A percentile compares a stretch with the other conserved stretches of the same genome.
Conservation (phyloP, 2,888 invertebrate genomes). For the Diplolepis rosae region DNA sequence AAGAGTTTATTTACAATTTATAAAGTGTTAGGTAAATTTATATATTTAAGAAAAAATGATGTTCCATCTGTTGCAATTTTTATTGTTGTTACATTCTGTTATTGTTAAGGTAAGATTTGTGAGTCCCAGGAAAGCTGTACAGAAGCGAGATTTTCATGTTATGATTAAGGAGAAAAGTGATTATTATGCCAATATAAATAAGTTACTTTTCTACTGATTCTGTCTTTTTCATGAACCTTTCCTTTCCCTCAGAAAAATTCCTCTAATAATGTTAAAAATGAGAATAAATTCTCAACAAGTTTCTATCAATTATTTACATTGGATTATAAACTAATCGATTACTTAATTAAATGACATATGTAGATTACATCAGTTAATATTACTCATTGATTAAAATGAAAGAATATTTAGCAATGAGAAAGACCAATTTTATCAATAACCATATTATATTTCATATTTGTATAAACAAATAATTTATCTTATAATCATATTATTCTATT, state of each 20-base stretch:
- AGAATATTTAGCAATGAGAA: background rate
- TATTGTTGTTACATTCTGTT: background rate
- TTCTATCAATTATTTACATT: too few species aligned
- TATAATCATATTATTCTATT: background rate
- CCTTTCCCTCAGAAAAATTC: conserved; percentile 21
- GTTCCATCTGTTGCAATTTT: background rate
- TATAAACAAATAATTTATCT: background rate
- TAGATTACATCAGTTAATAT: background rate
- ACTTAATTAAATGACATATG: background rate
- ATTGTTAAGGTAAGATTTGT: background rate
- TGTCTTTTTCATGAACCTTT: conserved; percentile 42
- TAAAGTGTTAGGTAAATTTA: background rate
- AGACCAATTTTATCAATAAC: background rate
- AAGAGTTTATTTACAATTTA: background rate
- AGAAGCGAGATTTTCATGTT: conserved; percentile 16
- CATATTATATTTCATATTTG: background rate
- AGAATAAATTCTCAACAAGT: background rate
- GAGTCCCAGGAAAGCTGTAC: background rate
- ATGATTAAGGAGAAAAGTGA: conserved; percentile 16
- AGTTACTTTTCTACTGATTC: conserved; percentile 47
- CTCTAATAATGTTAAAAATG: too few species aligned
- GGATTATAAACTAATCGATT: too few species aligned
- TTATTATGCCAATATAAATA: conserved; percentile 46
- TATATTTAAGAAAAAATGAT: background rate
- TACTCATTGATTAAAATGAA: background rate